Conservation (phyloP, 2,888 invertebrate species). For the Machimus atricapillus region DNA sequence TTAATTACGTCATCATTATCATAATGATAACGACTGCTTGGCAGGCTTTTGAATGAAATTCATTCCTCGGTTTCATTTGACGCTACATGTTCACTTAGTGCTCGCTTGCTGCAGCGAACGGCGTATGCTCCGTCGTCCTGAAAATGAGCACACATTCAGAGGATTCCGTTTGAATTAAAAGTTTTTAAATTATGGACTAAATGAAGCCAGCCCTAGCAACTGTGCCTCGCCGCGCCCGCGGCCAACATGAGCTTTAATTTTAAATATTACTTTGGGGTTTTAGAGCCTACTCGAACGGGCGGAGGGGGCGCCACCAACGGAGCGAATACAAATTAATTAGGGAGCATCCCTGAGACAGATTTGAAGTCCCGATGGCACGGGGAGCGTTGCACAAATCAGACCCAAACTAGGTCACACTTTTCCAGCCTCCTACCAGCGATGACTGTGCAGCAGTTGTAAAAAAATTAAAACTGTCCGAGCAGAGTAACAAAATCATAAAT, state of each 20-base stretch:
- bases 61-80: not conserved
- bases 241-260: constrained; percentile 23
- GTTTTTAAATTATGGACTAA: constrained; percentile 33
- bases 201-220: constrained; percentile 24
- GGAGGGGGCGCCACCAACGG: not conserved
- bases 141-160: constrained; percentile 26
- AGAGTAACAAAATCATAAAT: not conserved
- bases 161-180: constrained; percentile 30
- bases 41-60: constrained; percentile 17
- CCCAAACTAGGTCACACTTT: not conserved
- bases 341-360: not conserved
- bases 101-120: not conserved
- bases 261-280: constrained; percentile 24
- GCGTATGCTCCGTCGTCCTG: not conserved
- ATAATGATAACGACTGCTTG: constrained; percentile 35
- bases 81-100: not conserved
- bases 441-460: not conserved
- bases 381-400: not conserved
- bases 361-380: not conserved
- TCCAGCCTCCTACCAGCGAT: not conserved
- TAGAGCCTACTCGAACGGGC: not conserved
- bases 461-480: not conserved
- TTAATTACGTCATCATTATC: constrained; percentile 40
- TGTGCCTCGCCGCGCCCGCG: not conserved
- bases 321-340: constrained; percentile 14